Evolutionary conservation across 64 coral and sea anemone species (phyloP).

Genomic region (Montipora foliosa): DNA sequence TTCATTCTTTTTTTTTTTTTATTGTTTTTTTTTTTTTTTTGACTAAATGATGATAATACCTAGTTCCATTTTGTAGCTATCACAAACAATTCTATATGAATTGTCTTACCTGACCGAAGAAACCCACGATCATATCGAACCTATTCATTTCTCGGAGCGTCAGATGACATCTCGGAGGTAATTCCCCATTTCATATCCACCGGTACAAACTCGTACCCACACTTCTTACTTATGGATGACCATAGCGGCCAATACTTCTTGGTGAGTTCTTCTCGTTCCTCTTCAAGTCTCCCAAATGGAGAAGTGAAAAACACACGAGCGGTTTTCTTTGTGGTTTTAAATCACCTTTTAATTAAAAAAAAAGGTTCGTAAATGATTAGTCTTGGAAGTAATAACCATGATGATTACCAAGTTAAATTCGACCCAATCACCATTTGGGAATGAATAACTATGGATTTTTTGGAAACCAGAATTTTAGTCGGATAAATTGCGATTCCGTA

Average conservation of each 20-base stretch:
- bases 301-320: conserved; percentile 94
- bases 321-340: conserved; percentile 34
- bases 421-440: too few relatives aligned
- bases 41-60: too few relatives aligned
- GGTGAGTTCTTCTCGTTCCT: conserved; percentile 90
- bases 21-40: too few relatives aligned
- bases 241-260: conserved; percentile 94
- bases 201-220: conserved; percentile 92
- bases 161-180: conserved; percentile 90
- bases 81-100: background rate
- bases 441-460: too few relatives aligned
- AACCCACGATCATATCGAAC: conserved; percentile 94
- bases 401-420: too few relatives aligned
- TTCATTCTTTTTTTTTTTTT: too few relatives aligned
- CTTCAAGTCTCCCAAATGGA: conserved; percentile 92
- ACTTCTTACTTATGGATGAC: conserved; percentile 73
- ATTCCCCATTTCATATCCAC: conserved; percentile 97
- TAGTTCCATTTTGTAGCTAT: too few relatives aligned
- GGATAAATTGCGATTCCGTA: too few relatives aligned
- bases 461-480: too few relatives aligned
- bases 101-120: conserved; percentile 90
- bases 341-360: too few relatives aligned
- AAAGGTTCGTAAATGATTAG: too few relatives aligned
- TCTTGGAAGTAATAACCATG: too few relatives aligned
- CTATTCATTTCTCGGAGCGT: conserved; percentile 92